phyloP scores from a whole-genome alignment of 2,888 invertebrate genomes.

The Mythimna loreyi region DNA sequence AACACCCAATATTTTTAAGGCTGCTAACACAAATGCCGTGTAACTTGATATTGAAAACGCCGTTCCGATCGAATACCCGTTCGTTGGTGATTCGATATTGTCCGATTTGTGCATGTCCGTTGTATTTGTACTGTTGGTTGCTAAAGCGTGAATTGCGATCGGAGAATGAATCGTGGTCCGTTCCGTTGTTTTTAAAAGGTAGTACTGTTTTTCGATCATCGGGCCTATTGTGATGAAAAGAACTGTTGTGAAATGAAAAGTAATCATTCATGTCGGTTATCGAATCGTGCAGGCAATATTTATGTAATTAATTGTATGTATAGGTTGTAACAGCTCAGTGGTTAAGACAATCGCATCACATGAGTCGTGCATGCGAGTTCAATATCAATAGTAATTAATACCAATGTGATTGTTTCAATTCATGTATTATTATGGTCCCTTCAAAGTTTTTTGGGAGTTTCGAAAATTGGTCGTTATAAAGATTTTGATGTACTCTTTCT shows the following conservation, averaged over 20 bases:
- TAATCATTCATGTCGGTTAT: not conserved
- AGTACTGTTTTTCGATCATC: conserved; percentile 8
- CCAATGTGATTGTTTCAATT: too few species aligned
- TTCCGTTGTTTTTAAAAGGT: conserved; percentile 23
- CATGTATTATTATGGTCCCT: too few species aligned
- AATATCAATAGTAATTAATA: too few species aligned
- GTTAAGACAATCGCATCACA: too few species aligned
- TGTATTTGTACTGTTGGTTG: conserved; percentile 33
- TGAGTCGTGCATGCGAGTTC: too few species aligned
- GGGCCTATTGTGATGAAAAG: conserved; percentile 12
- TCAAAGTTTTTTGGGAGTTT: too few species aligned
- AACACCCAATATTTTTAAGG: conserved; percentile 15
- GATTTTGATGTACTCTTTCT: too few species aligned
- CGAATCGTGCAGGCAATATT: not conserved
- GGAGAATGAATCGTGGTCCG: conserved; percentile 8
- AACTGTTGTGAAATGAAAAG: conserved; percentile 1
- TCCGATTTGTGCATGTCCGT: conserved; percentile 42
- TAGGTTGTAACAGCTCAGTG: too few species aligned
- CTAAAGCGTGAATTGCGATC: conserved; percentile 34
- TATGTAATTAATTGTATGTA: not conserved
- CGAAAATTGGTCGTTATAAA: too few species aligned
- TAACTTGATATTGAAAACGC: conserved; percentile 44
- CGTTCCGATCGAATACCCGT: conserved; percentile 39
- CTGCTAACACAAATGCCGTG: conserved; percentile 29
- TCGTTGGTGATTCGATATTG: conserved; percentile 46